These are phyloP conservation scores for Portunus trituberculatus DNA, from an alignment of 1,140 invertebrate genomes.

Conservation along the genomic window DNA sequence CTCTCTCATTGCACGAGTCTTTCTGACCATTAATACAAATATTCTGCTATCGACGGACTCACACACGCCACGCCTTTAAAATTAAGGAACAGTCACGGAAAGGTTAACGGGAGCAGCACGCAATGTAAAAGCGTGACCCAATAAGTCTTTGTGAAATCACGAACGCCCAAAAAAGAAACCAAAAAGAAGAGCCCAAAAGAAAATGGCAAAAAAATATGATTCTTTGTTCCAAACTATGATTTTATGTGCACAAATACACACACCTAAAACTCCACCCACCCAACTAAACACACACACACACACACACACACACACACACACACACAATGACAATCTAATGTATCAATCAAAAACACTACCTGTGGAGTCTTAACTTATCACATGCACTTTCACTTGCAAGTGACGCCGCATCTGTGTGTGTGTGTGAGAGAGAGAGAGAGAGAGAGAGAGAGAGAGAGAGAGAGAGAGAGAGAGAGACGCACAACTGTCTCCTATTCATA, in stretches of 20 bases:
- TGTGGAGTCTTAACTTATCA: not conserved
- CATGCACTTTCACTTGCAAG: not conserved
- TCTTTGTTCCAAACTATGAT: not conserved
- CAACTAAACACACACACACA: not conserved
- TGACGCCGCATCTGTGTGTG: not conserved
- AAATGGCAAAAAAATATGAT: not conserved
- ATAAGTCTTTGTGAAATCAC: not conserved
- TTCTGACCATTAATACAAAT: not conserved
- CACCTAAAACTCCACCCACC: no score
- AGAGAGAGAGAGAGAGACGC: not conserved
- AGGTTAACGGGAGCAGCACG: not conserved
- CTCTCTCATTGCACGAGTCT: not conserved
- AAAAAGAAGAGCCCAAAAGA: not conserved
- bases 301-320: slow-evolving; percentile 20
- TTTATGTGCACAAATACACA: no score
- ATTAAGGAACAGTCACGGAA: not conserved
- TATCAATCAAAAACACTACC: not conserved
- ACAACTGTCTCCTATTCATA: not conserved
- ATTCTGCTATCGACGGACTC: not conserved
- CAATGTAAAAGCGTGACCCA: not conserved
- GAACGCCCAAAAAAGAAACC: not conserved
- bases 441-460: not conserved
- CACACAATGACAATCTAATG: not conserved
- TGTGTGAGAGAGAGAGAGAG: not conserved
- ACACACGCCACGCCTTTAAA: not conserved